Conservation (phyloP, 37 sponge, comb jelly and placozoan species). For the Axinella damicornis region DNA sequence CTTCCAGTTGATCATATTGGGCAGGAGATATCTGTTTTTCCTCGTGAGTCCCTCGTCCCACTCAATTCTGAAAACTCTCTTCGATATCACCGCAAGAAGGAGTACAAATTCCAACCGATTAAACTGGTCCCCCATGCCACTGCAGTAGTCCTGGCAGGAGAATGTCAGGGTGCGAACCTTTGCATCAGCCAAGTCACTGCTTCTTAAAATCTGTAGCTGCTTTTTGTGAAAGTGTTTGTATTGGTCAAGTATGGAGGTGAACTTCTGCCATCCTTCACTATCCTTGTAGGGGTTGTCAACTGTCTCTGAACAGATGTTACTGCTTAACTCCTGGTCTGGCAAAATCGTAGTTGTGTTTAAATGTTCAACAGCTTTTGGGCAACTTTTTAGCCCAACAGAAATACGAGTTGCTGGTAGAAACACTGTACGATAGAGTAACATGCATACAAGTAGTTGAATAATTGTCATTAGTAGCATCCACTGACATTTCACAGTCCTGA, state of each 20-base stretch:
- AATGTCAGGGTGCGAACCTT: conserved; percentile 44
- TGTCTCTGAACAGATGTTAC: too few relatives aligned
- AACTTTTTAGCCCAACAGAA: too few relatives aligned
- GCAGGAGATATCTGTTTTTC: conserved; percentile 19
- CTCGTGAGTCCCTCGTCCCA: conserved; percentile 21
- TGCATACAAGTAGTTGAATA: too few relatives aligned
- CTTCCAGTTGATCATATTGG: conserved; percentile 30
- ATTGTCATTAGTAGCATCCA: too few relatives aligned
- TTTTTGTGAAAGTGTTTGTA: conserved; percentile 12
- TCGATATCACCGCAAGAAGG: conserved; percentile 32
- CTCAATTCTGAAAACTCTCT: conserved; percentile 35
- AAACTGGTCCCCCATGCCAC: conserved; percentile 45
- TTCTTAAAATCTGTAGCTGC: background rate
- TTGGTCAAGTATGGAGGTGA: background rate
- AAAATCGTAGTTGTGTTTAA: too few relatives aligned
- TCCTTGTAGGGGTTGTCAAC: conserved; percentile 2
- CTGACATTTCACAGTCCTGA: too few relatives aligned
- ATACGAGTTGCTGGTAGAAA: too few relatives aligned
- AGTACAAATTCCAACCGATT: conserved; percentile 3
- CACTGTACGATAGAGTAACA: too few relatives aligned
- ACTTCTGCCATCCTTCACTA: conserved; percentile 1
- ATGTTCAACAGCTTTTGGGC: too few relatives aligned
- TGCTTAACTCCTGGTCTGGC: too few relatives aligned
- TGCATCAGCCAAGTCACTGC: background rate
- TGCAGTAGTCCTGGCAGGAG: conserved; percentile 24